Conservation (phyloP, 2,797 vertebrate genomes). For the Lepilemur ruficaudatus region DNA sequence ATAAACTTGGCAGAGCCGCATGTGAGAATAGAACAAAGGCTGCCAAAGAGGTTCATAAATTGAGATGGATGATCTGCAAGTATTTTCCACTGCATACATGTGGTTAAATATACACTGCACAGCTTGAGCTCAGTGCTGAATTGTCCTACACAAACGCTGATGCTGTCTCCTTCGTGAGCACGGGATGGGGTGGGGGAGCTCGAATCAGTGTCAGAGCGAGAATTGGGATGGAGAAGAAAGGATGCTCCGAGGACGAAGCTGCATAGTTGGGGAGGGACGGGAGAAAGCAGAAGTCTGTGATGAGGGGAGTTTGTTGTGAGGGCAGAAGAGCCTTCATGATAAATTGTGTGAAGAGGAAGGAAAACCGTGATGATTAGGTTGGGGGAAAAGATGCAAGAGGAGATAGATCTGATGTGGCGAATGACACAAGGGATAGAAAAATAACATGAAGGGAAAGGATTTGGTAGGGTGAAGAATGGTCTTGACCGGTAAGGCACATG, state of each 20-base stretch:
- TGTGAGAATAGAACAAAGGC: constrained; percentile 63
- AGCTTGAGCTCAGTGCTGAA: background rate
- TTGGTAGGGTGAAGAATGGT: background rate
- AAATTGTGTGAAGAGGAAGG: background rate
- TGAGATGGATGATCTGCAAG: constrained; percentile 60
- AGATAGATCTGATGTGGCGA: background rate
- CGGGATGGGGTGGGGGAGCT: background rate
- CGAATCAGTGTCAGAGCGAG: background rate
- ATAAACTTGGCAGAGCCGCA: constrained; percentile 69
- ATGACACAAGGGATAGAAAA: background rate
- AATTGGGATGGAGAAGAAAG: background rate
- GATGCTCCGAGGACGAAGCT: background rate
- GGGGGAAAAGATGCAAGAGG: background rate
- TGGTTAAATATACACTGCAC: background rate
- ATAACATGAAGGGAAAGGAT: background rate
- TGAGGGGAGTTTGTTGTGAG: background rate
- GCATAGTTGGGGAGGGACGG: background rate
- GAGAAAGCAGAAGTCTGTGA: background rate
- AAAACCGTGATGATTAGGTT: background rate
- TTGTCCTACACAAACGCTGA: background rate
- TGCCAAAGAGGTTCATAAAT: constrained; percentile 63
- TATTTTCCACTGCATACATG: background rate
- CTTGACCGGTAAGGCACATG: background rate
- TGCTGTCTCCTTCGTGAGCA: background rate
- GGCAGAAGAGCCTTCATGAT: background rate